Base-by-base conservation (phyloP, 2,113 vertebrate species). In the Cinclus mexicanus region DNA sequence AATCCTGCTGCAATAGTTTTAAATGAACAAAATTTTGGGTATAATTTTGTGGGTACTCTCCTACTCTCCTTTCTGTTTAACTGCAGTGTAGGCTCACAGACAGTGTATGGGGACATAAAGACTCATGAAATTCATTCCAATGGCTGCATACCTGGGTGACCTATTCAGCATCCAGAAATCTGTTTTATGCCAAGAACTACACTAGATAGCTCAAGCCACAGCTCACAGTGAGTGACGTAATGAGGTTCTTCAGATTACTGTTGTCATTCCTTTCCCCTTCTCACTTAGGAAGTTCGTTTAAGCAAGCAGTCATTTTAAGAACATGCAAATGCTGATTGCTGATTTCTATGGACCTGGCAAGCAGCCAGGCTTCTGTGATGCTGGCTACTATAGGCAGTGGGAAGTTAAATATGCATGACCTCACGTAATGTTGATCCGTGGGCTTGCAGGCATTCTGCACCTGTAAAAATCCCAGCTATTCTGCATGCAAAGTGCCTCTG, bases 271-370 rank as follows among this genome's bases (percentile, higher is more conserved):
- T 56, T 88, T 96, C 82, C 68, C 68, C 53, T 76, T 90, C 87
- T 87, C 82, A 47, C 71, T 92, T 41, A 68, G 87, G 90, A 87
- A 93, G 89, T 96, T 96, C 80, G 94, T 96, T 97, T 96, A 95
- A 78, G 88, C 95, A 93, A 96, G 86, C 20, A 87, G 52, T 95
- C 87, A 76, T 96, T 97, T 96, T 85, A 97, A 91, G 88, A 94
- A 68, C 63, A 92, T 78, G 86, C 50, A 85, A 83, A 74, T 14
- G 5, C 80, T 93, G 83, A 87, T 89, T 96, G 78, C 87, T 82
- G 52, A 52, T 92, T 95, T 94, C 89, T 93, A 14, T 50, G 63
- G 82, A 87, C 76, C 42, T 96, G 96, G 94, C 90, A 87, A 85
- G 71, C 72, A 79, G 80, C 86, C 96, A 97, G 44, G 86, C 49